Evolutionary conservation across 2,113 vertebrate species (phyloP), one percentile per base, ranked within the genome.

Genomic region (Paraplagusia blochii): DNA sequence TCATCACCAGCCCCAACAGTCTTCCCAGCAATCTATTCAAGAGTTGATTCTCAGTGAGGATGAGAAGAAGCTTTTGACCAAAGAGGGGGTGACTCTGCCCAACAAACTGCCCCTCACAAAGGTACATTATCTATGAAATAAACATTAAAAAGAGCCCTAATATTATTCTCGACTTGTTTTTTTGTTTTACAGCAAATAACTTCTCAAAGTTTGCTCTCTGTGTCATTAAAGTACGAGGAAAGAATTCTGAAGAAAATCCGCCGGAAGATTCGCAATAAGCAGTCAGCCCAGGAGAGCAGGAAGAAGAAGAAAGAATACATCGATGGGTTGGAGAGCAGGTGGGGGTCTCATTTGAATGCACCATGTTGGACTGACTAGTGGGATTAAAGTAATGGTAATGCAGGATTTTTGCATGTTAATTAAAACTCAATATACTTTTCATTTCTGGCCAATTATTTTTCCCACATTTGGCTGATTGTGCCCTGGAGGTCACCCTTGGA

Each of bases 271-370:
- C 91, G 95, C 10, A 98, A 98, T 79, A 97, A 98, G 66, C 96
- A 97, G 73, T 98, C 95, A 0, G 95, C 96, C 11, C 95, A 98
- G 76, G 97, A 98, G 70, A 98, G 96, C 88, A 82, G 95, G 69
- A 98, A 96, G 83, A 96, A 97, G 88, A 98, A 98, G 81, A 98
- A 98, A 77, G 95, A 99, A 11, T 98, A 98, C 1, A 94, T 97
- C 0, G 95, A 99, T 0, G 93, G 95, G 13, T 80, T 98, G 84
- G 95, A 98, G 76, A 93, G 83, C 80, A 88, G 95, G 95, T 97
- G 66, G 46, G 34, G 44, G 13, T 50, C 7, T 12, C 1, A 43
- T 39, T 52, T 43, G 13, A 40, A 40, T 40, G 22, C 22, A 29
- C 22, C 22, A 33, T 11, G 15, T 4, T 17, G 4, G 12, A 9